Base-by-base conservation (phyloP, 2,888 invertebrate species). In the Macaria liturata region DNA sequence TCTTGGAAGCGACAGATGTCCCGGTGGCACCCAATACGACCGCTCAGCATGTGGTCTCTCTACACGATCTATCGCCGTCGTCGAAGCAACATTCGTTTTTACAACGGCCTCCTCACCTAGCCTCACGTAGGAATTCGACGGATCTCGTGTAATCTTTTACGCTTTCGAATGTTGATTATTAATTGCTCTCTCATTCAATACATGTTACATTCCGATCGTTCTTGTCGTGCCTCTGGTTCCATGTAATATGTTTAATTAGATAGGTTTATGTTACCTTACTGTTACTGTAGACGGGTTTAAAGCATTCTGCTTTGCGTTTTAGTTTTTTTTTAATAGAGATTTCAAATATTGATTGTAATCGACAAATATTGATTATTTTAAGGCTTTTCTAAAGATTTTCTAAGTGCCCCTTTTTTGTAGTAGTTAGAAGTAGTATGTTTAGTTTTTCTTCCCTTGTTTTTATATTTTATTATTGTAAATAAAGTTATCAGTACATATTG, bases 141-240 rank as follows among this genome's bases (percentile, higher is more conserved):
- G 80, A 78, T 79, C 78, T 81, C 81, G 83, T 86, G 81, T 85
- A 84, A 86, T 85, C 84, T 85, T 86, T 84, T 83, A 87, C 85
- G 86, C 86, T 87, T 86, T 87, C 85, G 72, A 85, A 86, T 84
- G 81, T 84, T 84, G 81, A 85, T 84, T 86, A 86, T 86, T 87
- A 84, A 86, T 86, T 85, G 86, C 80, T 78, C 80, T 80, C 76
- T 82, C 81, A 83, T 83, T 86, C 84, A 83, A 82, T 81, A 80
- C 78, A 81, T 81, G 80, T 80, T 80, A 79, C 81, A 81, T 85
- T 83, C 84, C 81, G 75, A 80, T 74, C 80, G 77, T 78, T 80
- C 79, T 75, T 77, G 71, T 73, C 79, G 76, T 81, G 77, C 72
- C 70, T 79, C 73, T 69, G 69, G 75, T 75, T 77, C 74, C 70